These are phyloP conservation scores for Aselliscus stoliczkanus DNA, from an alignment of 2,797 vertebrate species.

Conservation along the genomic window DNA sequence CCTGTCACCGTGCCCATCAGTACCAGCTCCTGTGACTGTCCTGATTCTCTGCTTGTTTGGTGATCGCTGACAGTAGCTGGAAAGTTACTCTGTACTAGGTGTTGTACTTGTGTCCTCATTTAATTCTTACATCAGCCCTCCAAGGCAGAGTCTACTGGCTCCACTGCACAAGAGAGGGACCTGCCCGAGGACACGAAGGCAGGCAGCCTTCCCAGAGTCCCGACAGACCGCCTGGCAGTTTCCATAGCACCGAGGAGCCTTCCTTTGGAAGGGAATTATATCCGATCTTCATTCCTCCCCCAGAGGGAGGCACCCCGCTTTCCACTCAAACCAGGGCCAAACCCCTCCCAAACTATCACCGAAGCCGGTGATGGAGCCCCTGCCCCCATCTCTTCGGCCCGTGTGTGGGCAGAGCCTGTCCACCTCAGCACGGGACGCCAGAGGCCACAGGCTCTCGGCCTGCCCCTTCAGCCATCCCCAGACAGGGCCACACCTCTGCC, in stretches of 20 bases:
- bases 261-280: neutral
- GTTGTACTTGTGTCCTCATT: accelerated
- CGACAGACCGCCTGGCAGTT: neutral
- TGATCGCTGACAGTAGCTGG: neutral
- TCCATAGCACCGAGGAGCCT: neutral
- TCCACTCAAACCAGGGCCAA: neutral
- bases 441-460: neutral
- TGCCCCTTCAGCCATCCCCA: neutral
- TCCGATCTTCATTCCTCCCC: no score
- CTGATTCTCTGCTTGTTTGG: neutral
- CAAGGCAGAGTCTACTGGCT: neutral
- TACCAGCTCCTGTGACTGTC: accelerated
- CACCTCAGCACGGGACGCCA: neutral
- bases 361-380: no score
- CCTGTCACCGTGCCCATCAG: accelerated
- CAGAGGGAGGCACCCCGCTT: neutral
- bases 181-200: neutral
- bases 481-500: neutral
- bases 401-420: neutral
- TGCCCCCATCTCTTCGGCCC: accelerated
- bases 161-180: neutral
- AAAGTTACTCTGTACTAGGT: neutral
- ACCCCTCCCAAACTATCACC: neutral
- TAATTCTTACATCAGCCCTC: neutral
- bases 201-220: neutral